Evolutionary conservation across 2,888 invertebrate species (phyloP).

Genomic region (Aelia acuminata): DNA sequence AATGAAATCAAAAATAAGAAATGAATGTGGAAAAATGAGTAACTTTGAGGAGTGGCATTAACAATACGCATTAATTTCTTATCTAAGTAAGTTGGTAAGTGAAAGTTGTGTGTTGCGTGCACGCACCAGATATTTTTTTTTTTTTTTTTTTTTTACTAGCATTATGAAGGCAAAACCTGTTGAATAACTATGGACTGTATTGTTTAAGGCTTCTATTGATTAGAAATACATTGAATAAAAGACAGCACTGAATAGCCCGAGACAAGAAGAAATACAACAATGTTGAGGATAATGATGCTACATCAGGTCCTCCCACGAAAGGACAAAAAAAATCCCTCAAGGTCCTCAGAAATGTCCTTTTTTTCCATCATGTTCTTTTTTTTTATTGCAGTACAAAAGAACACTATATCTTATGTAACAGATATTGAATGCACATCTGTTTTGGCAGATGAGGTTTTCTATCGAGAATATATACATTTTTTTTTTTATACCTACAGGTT

Average conservation of each 20-base stretch:
- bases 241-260: background rate
- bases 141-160: too few relatives aligned
- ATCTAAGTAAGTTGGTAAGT: too few relatives aligned
- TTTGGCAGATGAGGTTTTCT: too few relatives aligned
- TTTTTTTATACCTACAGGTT: too few relatives aligned
- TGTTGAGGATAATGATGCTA: background rate
- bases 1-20: too few relatives aligned
- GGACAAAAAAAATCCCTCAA: background rate
- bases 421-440: background rate
- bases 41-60: too few relatives aligned
- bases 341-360: background rate
- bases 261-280: background rate
- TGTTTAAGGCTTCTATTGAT: background rate
- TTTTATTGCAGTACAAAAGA: background rate
- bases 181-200: background rate
- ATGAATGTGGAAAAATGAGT: too few relatives aligned
- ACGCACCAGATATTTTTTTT: too few relatives aligned
- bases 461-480: too few relatives aligned
- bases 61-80: too few relatives aligned
- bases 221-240: background rate
- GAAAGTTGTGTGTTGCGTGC: too few relatives aligned
- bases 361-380: background rate
- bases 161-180: background rate
- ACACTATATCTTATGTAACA: background rate
- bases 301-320: constrained; percentile 5